Conservation (phyloP, 2,888 invertebrate species). For the Pammene aurita region DNA sequence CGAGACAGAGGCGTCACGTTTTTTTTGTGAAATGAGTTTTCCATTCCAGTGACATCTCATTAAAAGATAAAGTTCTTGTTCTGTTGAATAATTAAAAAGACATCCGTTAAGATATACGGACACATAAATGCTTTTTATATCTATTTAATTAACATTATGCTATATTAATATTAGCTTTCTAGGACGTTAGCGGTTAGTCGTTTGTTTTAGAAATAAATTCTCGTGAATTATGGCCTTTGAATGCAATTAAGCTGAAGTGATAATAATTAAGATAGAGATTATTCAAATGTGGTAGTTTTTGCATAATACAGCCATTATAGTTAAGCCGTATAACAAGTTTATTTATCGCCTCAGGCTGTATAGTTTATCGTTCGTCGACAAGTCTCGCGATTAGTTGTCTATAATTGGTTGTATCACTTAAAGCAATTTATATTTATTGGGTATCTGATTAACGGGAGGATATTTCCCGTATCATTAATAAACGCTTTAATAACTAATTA, state of each 20-base stretch:
- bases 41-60: constrained; percentile 15
- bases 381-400: constrained; percentile 23
- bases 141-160: constrained; percentile 38
- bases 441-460: constrained; percentile 27
- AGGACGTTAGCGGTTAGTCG: constrained; percentile 26
- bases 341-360: constrained; percentile 15
- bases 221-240: constrained; percentile 30
- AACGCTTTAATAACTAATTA: constrained; percentile 3
- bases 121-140: constrained; percentile 27
- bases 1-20: constrained; percentile 55
- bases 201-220: constrained; percentile 36
- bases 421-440: constrained; percentile 23
- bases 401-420: constrained; percentile 24
- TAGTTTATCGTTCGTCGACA: constrained; percentile 26
- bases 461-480: constrained; percentile 27
- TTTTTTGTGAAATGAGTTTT: neutral
- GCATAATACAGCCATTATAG: constrained; percentile 35
- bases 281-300: constrained; percentile 33
- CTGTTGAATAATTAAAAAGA: constrained; percentile 32
- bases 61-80: constrained; percentile 26
- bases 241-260: constrained; percentile 34
- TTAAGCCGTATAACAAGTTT: constrained; percentile 32
- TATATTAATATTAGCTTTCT: constrained; percentile 40
- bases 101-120: constrained; percentile 20
- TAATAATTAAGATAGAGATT: constrained; percentile 33